These are phyloP conservation scores for Chironomus striatipennis DNA, from an alignment of 1,140 invertebrate genomes.

Conservation along the genomic window DNA sequence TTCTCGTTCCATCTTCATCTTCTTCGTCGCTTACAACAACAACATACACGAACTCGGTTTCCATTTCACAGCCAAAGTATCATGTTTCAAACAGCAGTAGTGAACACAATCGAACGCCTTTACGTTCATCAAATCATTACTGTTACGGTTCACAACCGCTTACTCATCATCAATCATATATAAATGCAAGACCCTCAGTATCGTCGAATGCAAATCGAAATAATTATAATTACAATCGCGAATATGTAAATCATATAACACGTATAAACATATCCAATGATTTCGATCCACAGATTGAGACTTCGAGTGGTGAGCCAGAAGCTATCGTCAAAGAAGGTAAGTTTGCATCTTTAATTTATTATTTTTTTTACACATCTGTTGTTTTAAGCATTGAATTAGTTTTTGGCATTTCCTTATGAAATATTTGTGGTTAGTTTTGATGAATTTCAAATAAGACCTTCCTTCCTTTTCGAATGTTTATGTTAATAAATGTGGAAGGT, in stretches of 20 bases:
- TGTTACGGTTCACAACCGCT: neutral
- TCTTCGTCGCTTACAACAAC: slow-evolving; percentile 3
- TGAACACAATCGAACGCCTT: neutral
- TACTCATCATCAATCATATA: slow-evolving; percentile 13
- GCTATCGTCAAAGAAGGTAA: slow-evolving; percentile 42
- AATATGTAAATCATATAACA: slow-evolving; percentile 40
- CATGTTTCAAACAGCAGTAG: neutral
- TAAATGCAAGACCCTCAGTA: neutral
- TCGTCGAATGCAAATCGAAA: neutral
- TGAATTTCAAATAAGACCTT: too few species aligned
- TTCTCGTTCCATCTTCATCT: neutral
- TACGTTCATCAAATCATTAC: neutral
- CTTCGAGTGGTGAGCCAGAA: slow-evolving; percentile 39
- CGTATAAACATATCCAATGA: slow-evolving; percentile 42
- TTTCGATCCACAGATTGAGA: slow-evolving; percentile 41
- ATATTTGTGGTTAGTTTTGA: too few species aligned
- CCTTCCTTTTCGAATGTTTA: too few species aligned
- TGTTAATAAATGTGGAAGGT: too few species aligned
- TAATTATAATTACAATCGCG: slow-evolving; percentile 10
- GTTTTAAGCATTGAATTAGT: too few species aligned
- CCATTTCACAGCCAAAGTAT: neutral
- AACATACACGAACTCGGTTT: neutral
- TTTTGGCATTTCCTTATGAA: too few species aligned
- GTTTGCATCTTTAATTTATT: slow-evolving; percentile 26
- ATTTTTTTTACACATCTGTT: too few species aligned